phyloP scores from a whole-genome alignment of 2,113 vertebrate species.

The Salvelinus fontinalis region DNA sequence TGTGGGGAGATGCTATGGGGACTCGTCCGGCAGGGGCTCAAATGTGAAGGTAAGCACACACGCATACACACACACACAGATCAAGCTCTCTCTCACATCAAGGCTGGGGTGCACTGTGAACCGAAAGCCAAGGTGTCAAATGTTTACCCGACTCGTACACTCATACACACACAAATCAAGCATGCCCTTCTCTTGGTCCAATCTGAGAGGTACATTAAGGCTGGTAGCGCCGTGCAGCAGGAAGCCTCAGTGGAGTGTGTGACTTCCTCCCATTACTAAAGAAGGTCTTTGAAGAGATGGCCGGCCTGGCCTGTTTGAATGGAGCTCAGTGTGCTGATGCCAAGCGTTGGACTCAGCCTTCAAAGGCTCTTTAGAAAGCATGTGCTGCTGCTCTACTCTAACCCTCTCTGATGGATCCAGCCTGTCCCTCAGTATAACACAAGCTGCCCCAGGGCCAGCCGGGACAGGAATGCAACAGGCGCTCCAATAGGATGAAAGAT shows the following conservation, averaged over 20 bases:
- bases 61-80: neutral
- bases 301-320: slow-evolving; percentile 30
- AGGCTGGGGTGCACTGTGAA: neutral
- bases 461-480: slow-evolving; percentile 13
- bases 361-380: slow-evolving; percentile 19
- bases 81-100: slow-evolving; percentile 5
- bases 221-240: neutral
- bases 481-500: slow-evolving; percentile 14
- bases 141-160: slow-evolving; percentile 1
- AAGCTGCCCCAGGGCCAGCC: neutral
- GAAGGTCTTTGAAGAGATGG: slow-evolving; percentile 40
- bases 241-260: slow-evolving; percentile 33
- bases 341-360: slow-evolving; percentile 30
- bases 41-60: slow-evolving; percentile 90
- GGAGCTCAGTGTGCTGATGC: slow-evolving; percentile 20
- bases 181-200: neutral
- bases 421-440: neutral
- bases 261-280: slow-evolving; percentile 26
- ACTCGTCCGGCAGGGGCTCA: slow-evolving; percentile 95
- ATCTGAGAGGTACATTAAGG: neutral
- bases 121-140: no score
- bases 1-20: slow-evolving; percentile 99
- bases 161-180: neutral
- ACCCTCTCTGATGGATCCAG: slow-evolving; percentile 16
- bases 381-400: slow-evolving; percentile 14